phyloP scores from a whole-genome alignment of 2,113 vertebrate genomes.

The Semnornis frantzii region DNA sequence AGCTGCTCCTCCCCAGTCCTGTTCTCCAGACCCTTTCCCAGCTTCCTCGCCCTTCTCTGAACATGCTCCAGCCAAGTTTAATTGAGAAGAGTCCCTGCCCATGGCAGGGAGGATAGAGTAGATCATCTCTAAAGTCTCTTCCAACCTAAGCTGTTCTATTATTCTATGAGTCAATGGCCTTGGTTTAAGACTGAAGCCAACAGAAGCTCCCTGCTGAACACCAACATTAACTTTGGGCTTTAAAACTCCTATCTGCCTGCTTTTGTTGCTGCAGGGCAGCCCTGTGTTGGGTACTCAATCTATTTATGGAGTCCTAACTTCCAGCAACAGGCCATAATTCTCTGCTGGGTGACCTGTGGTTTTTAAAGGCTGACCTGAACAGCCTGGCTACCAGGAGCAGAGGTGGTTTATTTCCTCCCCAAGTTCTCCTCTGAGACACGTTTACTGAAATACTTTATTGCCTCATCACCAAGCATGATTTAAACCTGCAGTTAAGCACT shows the following conservation, averaged over 20 bases:
- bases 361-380: constrained; percentile 70
- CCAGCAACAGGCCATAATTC: constrained; percentile 61
- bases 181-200: neutral
- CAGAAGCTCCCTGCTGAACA: neutral
- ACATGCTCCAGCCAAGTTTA: too few relatives aligned
- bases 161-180: neutral
- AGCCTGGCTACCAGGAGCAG: constrained; percentile 58
- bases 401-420: constrained; percentile 35
- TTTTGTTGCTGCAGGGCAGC: constrained; percentile 28
- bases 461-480: constrained; percentile 69
- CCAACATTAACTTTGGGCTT: constrained; percentile 16
- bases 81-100: too few relatives aligned
- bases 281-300: neutral
- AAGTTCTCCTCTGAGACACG: constrained; percentile 71
- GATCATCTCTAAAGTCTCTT: too few relatives aligned
- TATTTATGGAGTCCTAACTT: constrained; percentile 71
- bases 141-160: too few relatives aligned
- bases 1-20: too few relatives aligned
- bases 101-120: too few relatives aligned
- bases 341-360: constrained; percentile 34
- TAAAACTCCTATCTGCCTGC: neutral
- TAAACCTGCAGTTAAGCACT: constrained; percentile 73
- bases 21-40: too few relatives aligned
- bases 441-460: constrained; percentile 79
- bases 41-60: too few relatives aligned